Evolutionary conservation across 2,888 invertebrate species (phyloP), one percentile per base, ranked within the genome.

Genomic region (Dasysyrphus albostriatus): DNA sequence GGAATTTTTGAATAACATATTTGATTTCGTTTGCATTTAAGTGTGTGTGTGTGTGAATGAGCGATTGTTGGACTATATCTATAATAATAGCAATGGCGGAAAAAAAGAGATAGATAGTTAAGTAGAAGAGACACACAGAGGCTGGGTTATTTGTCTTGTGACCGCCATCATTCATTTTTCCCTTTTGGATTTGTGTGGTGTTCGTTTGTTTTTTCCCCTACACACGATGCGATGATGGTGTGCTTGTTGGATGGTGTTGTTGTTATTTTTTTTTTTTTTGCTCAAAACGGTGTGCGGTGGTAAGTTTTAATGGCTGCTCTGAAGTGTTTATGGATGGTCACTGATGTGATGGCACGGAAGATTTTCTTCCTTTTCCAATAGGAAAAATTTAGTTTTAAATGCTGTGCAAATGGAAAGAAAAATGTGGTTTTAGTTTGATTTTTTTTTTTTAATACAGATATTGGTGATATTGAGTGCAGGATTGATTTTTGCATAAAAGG

Each of bases 241-340:
- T 83, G 85, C 85, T 16, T 34, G 58, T 16, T 34, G 58, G 29
- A 39, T 44, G 10, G 3, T 49, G 49, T 76, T 19, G 42, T 37
- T 56, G 44, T 70, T 24, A 2, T 32, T 5, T 63, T 56, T 58
- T 59, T 29, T 67, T 29, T 67, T 37, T 49, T 49, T 44, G 51
- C 19, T 59, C 24, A 19, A 61, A 16, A 70, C 63, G 49, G 65
- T 76, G 32, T 61, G 56, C 73, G 72, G 72, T 83, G 88, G 85
- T 91, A 91, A 49, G 83, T 92, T 92, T 92, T 92, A 92, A 92
- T 92, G 92, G 92, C 92, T 92, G 92, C 91, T 92, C 90, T 92
- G 92, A 92, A 92, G 92, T 92, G 92, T 92, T 92, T 92, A 92
- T 92, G 89, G 92, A 91, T 91, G 90, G 91, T 91, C 78, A 42